Evolutionary conservation across 2,888 invertebrate genomes (phyloP).

Genomic region (Rhagium mordax): DNA sequence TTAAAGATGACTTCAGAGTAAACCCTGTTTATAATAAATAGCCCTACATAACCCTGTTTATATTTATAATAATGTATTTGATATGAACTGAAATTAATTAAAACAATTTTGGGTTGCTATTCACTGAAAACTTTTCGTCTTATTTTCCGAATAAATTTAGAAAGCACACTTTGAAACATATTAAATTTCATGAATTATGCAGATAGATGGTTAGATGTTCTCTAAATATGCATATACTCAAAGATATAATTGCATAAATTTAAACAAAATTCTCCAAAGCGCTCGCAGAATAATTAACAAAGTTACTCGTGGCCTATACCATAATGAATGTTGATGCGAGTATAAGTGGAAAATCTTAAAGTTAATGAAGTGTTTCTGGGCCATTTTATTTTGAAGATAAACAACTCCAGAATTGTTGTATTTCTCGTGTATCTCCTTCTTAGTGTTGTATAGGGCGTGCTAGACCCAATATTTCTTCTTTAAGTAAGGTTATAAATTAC

Average conservation of each 20-base stretch:
- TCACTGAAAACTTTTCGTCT: background rate
- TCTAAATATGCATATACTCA: background rate
- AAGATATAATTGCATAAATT: slow-evolving; percentile 8
- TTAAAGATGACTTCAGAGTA: too few relatives aligned
- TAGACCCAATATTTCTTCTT: background rate
- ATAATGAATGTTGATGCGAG: slow-evolving; percentile 12
- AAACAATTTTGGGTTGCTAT: background rate
- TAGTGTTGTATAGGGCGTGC: background rate
- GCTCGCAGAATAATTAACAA: slow-evolving; percentile 1
- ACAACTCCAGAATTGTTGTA: background rate
- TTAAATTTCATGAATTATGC: slow-evolving; percentile 2
- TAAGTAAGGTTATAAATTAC: background rate
- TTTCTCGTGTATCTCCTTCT: slow-evolving; percentile 4
- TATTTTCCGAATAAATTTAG: background rate
- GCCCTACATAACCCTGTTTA: too few relatives aligned
- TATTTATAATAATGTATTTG: too few relatives aligned
- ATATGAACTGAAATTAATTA: background rate
- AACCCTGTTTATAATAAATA: too few relatives aligned
- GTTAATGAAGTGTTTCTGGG: slow-evolving; percentile 9
- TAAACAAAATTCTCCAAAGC: background rate
- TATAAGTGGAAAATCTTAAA: slow-evolving; percentile 13
- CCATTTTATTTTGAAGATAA: slow-evolving; percentile 2
- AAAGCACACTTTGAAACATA: background rate
- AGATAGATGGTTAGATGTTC: background rate
- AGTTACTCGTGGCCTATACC: background rate